These are phyloP conservation scores for Torymus texanus DNA, from an alignment of 2,888 invertebrate genomes.

Conservation along the genomic window DNA sequence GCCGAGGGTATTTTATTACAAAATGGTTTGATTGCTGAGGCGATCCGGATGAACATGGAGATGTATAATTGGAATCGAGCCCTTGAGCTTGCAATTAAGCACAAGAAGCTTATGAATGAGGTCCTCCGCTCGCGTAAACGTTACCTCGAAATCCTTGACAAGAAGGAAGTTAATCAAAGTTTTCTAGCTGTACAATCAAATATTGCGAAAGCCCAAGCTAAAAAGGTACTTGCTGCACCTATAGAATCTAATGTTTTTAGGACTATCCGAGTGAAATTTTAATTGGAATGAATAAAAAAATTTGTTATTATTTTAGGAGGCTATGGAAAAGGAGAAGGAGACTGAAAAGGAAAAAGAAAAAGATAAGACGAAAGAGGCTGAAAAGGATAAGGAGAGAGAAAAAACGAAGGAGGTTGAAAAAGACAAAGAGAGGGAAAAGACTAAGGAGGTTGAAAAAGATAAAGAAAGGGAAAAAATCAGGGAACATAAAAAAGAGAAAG, in stretches of 20 bases:
- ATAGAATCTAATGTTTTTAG: neutral
- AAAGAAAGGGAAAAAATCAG: neutral
- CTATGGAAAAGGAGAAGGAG: slow-evolving; percentile 37
- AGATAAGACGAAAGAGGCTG: neutral
- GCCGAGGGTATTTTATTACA: slow-evolving; percentile 84
- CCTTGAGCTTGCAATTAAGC: slow-evolving; percentile 84
- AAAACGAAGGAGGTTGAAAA: neutral
- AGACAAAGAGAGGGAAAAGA: neutral
- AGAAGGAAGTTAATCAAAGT: slow-evolving; percentile 78
- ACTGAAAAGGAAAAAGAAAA: slow-evolving; percentile 4
- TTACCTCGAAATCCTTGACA: slow-evolving; percentile 79
- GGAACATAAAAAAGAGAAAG: neutral
- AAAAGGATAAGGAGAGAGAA: slow-evolving; percentile 4
- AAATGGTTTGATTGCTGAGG: slow-evolving; percentile 82
- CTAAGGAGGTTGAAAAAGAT: neutral
- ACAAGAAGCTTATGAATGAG: slow-evolving; percentile 84
- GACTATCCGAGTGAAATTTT: neutral
- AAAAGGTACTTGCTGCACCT: slow-evolving; percentile 23
- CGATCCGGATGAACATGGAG: slow-evolving; percentile 83
- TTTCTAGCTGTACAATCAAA: slow-evolving; percentile 74
- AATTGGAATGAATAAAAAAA: neutral
- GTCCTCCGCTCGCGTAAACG: slow-evolving; percentile 82
- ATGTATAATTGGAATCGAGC: slow-evolving; percentile 88
- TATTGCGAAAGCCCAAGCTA: slow-evolving; percentile 37
- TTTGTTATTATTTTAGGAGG: slow-evolving; percentile 31